Base-by-base conservation (phyloP, 2,797 vertebrate species). In the Catostomus latipinnis region DNA sequence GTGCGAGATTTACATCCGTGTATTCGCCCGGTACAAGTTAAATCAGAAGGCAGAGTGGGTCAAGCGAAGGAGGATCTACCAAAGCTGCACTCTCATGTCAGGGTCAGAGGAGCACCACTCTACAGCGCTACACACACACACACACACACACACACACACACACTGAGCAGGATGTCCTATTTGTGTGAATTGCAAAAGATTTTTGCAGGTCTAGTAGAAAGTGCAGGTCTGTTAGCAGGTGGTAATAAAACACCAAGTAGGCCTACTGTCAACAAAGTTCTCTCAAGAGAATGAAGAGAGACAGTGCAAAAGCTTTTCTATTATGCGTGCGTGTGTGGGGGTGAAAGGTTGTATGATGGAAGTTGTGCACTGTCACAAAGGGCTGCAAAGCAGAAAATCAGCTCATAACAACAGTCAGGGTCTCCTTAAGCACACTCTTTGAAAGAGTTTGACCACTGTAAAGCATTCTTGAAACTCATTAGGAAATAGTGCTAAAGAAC, bases 221-320 rank as follows among this genome's bases (percentile, higher is more conserved):
- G 57, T 62, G 48, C 76, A 45, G 60, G 22, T 62, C 61, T 63
- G 61, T 22, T 63, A 45, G 61, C 61, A 96, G 88, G 82, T 81
- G 94, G 96, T 85, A 80, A 92, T 86, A 72, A 76, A 66, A 70
- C 6, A 76, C 81, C 76, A 34, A 67, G 74, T 18, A 18, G 16
- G 16, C 16, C 16, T 84, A 83, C 86, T 65, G 83, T 84, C 81
- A 74, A 83, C 83, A 75, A 86, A 83, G 57, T 85, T 48, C 56
- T 79, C 80, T 84, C 60, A 61, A 58, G 68, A 22, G 54, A 66
- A 74, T 56, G 52, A 74, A 73, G 82, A 83, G 73, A 78, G 81
- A 67, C 81, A 12, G 56, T 62, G 88, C 69, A 82, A 87, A 50
- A 48, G 34, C 66, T 80, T 86, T 52, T 68, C 1, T 73, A 54